A percentile compares a stretch with the other conserved stretches of the same genome.
Conservation (phyloP, 2,888 invertebrate genomes). For the Agrotis segetum region DNA sequence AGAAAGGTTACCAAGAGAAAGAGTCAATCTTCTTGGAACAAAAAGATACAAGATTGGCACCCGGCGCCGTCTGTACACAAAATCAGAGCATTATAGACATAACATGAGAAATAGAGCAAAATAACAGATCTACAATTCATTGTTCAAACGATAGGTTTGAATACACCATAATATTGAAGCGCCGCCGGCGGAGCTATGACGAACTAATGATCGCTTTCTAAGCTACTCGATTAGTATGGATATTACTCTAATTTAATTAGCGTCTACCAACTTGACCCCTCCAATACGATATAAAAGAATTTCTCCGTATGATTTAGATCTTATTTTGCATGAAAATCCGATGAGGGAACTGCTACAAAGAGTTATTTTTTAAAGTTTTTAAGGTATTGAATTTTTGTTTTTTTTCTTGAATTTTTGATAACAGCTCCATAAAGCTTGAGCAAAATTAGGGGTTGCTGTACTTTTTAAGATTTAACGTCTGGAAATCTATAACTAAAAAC, state of each 20-base stretch:
- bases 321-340: too few species aligned
- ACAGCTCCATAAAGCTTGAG: too few species aligned
- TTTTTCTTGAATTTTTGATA: too few species aligned
- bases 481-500: too few species aligned
- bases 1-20: neutral
- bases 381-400: too few species aligned
- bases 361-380: too few species aligned
- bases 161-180: slow-evolving; percentile 75
- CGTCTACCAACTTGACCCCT: too few species aligned
- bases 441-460: too few species aligned
- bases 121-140: slow-evolving; percentile 72
- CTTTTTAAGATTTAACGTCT: too few species aligned
- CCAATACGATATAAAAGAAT: too few species aligned
- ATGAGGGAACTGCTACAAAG: too few species aligned
- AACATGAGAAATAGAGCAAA: slow-evolving; percentile 71
- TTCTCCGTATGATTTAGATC: too few species aligned
- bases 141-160: slow-evolving; percentile 81
- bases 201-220: slow-evolving; percentile 72
- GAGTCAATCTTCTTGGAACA: neutral
- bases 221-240: slow-evolving; percentile 40
- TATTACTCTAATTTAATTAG: neutral
- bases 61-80: slow-evolving; percentile 32
- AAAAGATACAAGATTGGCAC: slow-evolving; percentile 12
- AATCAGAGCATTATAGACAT: slow-evolving; percentile 48
- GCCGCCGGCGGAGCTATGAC: slow-evolving; percentile 72